Conservation (phyloP, 1,140 invertebrate genomes). For the Sycophaga agraensis region DNA sequence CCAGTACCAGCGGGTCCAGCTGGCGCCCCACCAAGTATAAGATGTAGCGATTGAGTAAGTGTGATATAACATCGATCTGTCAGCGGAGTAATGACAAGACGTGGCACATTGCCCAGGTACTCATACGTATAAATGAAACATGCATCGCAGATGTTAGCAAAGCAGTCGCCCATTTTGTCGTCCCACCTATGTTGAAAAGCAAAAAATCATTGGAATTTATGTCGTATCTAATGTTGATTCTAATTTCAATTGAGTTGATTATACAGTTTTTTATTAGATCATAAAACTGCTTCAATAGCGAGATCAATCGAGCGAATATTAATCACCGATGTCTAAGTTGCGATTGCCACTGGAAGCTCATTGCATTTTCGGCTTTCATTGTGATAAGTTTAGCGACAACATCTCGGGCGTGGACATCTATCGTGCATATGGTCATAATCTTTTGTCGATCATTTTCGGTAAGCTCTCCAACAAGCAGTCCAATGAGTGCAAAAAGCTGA, state of each 20-base stretch:
- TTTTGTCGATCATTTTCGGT: slow-evolving; percentile 84
- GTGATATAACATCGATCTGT: slow-evolving; percentile 91
- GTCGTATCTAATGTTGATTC: no score
- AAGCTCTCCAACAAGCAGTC: slow-evolving; percentile 78
- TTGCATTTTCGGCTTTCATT: slow-evolving; percentile 77
- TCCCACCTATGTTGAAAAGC: slow-evolving; percentile 83
- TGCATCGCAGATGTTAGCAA: slow-evolving; percentile 90
- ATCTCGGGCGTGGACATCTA: slow-evolving; percentile 88
- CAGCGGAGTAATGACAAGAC: slow-evolving; percentile 82
- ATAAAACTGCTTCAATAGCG: not conserved
- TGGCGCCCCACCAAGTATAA: slow-evolving; percentile 89
- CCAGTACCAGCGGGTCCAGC: slow-evolving; percentile 86
- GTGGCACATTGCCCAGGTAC: slow-evolving; percentile 80
- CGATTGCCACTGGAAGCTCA: slow-evolving; percentile 89
- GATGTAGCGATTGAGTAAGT: slow-evolving; percentile 82
- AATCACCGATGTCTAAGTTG: slow-evolving; percentile 78
- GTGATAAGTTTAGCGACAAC: slow-evolving; percentile 83
- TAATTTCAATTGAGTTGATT: no score
- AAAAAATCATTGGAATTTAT: no score
- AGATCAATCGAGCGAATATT: not conserved
- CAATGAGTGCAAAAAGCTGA: slow-evolving; percentile 81
- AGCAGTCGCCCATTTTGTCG: slow-evolving; percentile 78
- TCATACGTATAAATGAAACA: slow-evolving; percentile 79
- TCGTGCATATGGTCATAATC: slow-evolving; percentile 94
- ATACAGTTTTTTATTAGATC: no score